Evolutionary conservation across 2,113 vertebrate species (phyloP), one percentile per base, ranked within the genome.

Genomic region (Dipodomys merriami): DNA sequence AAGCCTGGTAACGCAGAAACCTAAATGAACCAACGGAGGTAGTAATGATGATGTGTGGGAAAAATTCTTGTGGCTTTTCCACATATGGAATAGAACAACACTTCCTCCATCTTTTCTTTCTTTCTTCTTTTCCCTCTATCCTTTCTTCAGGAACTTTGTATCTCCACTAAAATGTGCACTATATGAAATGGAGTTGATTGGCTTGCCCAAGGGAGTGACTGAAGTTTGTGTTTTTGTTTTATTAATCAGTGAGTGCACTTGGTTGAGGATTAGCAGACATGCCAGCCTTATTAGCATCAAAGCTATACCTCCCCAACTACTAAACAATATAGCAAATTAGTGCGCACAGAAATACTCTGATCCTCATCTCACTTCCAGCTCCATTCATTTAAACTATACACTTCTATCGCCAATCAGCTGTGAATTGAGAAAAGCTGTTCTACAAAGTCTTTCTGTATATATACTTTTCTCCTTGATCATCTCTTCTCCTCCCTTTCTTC

Each of bases 231-330:
- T 84, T 77, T 96, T 97, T 97, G 96, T 95, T 97, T 97, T 94
- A 96, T 95, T 97, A 96, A 97, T 94, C 95, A 96, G 89, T 96
- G 88, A 95, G 85, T 95, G 85, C 89, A 80, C 86, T 97, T 94
- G 86, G 81, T 67, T 88, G 78, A 95, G 90, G 83, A 96, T 97
- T 95, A 96, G 74, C 72, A 94, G 68, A 94, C 94, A 69, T 94
- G 62, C 90, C 91, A 93, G 82, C 46, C 97, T 97, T 91, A 94
- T 94, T 85, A 96, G 90, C 91, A 93, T 82, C 94, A 93, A 97
- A 80, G 86, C 90, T 86, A 83, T 93, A 84, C 90, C 96, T 95
- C 86, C 97, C 92, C 86, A 94, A 35, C 35, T 93, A 95, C 96
- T 91, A 95, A 76, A 86, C 78, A 83, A 92, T 88, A 80, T 68